phyloP scores from a whole-genome alignment of 2,113 vertebrate genomes.

The Gobiocypris rarus region DNA sequence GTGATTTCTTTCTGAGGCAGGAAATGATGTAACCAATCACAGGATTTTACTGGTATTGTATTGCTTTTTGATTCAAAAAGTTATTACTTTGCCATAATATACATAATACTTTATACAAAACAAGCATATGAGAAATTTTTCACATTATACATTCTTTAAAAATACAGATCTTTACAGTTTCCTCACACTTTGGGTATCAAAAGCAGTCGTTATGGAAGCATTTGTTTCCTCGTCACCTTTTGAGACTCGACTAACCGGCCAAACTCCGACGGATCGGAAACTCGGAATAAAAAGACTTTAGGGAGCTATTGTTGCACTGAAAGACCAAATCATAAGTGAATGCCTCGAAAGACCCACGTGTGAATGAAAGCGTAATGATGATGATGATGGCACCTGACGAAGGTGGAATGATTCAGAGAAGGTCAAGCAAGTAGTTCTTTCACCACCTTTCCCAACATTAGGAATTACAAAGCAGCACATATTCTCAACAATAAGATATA shows the following conservation, averaged over 20 bases:
- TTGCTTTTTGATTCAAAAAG: conserved; percentile 96
- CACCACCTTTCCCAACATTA: conserved; percentile 68
- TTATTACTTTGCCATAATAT: conserved; percentile 87
- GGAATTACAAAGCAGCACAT: neutral
- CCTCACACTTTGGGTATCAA: conserved; percentile 85
- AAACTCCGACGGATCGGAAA: neutral
- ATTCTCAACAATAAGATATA: conserved; percentile 50
- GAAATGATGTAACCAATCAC: conserved; percentile 78
- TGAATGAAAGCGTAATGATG: neutral
- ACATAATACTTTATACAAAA: conserved; percentile 97
- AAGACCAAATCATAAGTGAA: neutral
- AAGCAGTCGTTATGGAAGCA: conserved; percentile 91
- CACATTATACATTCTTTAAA: conserved; percentile 92
- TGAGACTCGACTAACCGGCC: neutral
- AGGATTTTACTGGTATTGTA: conserved; percentile 94
- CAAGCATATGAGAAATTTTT: conserved; percentile 91
- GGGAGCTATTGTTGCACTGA: neutral
- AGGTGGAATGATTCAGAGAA: conserved; percentile 31
- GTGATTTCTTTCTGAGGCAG: neutral
- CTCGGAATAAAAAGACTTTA: no score
- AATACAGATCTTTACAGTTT: conserved; percentile 87
- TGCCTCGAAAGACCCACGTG: neutral
- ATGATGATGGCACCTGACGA: neutral
- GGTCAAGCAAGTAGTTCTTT: conserved; percentile 69
- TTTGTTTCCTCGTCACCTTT: conserved; percentile 38